A percentile compares a stretch with the other conserved stretches of the same genome.
These are phyloP conservation scores for Taeniopygia guttata DNA, from an alignment of 2,797 vertebrate species.

Conservation along the genomic window DNA sequence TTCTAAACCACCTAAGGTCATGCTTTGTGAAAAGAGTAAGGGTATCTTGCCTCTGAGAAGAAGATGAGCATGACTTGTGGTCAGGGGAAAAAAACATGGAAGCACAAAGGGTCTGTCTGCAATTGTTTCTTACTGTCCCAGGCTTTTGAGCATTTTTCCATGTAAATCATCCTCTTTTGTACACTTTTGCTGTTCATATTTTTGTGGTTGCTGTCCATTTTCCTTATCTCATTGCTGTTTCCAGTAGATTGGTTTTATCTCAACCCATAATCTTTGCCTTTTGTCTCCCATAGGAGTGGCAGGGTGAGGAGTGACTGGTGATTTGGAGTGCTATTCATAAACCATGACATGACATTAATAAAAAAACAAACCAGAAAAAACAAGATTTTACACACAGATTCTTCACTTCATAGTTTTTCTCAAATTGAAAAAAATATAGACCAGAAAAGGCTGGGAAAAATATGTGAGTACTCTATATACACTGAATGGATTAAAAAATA, in stretches of 20 bases:
- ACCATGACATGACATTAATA: not conserved
- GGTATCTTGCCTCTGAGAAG: not conserved
- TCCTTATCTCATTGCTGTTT: not conserved
- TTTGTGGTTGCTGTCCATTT: not conserved
- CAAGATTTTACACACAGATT: not conserved
- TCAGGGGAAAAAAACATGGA: not conserved
- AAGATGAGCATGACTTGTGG: not conserved
- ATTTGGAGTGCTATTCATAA: not conserved
- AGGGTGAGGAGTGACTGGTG: not conserved
- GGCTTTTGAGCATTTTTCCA: not conserved
- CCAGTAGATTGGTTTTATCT: not conserved
- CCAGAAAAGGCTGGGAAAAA: not conserved
- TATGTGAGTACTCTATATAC: not conserved
- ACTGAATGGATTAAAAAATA: not conserved
- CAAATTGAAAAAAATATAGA: not conserved
- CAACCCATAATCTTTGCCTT: not conserved
- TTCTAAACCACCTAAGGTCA: not conserved
- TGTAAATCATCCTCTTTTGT: not conserved
- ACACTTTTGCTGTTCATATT: not conserved
- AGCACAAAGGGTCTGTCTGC: no score
- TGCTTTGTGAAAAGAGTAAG: not conserved
- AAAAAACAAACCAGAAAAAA: not conserved
- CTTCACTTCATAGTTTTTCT: not conserved
- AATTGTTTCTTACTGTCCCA: not conserved
- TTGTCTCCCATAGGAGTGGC: not conserved